phyloP scores from a whole-genome alignment of 2,888 invertebrate species.

The Diarsia dahlii region DNA sequence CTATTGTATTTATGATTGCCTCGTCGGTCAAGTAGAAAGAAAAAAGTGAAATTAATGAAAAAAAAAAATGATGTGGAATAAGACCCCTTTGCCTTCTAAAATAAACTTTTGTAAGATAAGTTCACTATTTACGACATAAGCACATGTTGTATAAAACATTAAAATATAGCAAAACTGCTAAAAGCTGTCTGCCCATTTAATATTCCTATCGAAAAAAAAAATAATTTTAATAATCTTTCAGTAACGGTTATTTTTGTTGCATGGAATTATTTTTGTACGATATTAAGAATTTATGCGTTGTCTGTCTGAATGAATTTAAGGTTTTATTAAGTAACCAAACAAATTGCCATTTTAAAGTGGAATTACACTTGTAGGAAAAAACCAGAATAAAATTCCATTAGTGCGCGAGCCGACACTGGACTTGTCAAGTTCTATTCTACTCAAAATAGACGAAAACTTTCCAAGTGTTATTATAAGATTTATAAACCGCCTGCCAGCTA shows the following conservation, averaged over 20 bases:
- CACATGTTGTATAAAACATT: too few relatives aligned
- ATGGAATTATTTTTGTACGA: too few relatives aligned
- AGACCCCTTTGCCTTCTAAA: too few relatives aligned
- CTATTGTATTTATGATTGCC: too few relatives aligned
- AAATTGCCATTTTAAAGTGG: background rate
- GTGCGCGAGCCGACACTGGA: constrained; percentile 22
- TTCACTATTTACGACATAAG: too few relatives aligned
- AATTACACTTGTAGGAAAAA: constrained; percentile 1
- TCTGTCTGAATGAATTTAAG: background rate
- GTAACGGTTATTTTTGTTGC: background rate
- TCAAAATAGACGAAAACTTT: constrained; percentile 20
- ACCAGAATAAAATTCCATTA: constrained; percentile 17
- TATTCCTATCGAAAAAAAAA: too few relatives aligned
- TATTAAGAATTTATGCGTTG: background rate
- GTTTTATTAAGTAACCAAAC: background rate
- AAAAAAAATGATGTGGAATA: too few relatives aligned
- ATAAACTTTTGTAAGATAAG: too few relatives aligned
- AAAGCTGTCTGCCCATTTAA: too few relatives aligned
- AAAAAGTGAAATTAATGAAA: too few relatives aligned
- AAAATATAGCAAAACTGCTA: too few relatives aligned
- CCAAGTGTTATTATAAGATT: constrained; percentile 23
- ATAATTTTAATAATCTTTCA: background rate
- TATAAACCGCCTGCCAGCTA: background rate
- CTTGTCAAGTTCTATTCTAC: constrained; percentile 25
- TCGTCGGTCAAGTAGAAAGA: too few relatives aligned